Percentiles rank a stretch among this genome's conserved stretches.
Evolutionary conservation across 2,888 invertebrate species (phyloP).

Genomic region (Nymphalis urticae): DNA sequence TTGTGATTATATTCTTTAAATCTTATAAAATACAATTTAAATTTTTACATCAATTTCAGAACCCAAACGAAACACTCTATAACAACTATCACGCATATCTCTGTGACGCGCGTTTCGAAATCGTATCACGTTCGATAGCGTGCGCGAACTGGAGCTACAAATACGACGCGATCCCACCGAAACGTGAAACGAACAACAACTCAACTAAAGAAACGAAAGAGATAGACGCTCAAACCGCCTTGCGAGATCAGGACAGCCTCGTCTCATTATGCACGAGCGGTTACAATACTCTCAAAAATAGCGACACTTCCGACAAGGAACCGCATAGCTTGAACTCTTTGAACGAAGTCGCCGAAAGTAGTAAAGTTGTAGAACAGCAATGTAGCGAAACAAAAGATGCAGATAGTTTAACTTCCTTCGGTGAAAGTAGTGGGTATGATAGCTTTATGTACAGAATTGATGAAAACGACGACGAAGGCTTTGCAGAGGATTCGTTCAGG

Average conservation of each 20-base stretch:
- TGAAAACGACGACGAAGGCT: slow-evolving; percentile 72
- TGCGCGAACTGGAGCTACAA: slow-evolving; percentile 90
- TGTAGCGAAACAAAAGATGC: slow-evolving; percentile 58
- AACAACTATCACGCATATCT: slow-evolving; percentile 93
- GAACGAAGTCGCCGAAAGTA: slow-evolving; percentile 50
- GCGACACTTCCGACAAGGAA: slow-evolving; percentile 64
- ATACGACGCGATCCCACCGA: slow-evolving; percentile 84
- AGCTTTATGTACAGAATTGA: slow-evolving; percentile 85
- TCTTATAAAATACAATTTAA: not conserved
- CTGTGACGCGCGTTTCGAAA: slow-evolving; percentile 90
- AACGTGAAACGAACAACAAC: slow-evolving; percentile 67
- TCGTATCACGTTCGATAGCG: slow-evolving; percentile 87
- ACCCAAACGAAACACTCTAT: slow-evolving; percentile 85
- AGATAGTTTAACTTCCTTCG: slow-evolving; percentile 85
- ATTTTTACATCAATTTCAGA: slow-evolving; percentile 52
- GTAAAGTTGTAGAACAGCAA: slow-evolving; percentile 26
- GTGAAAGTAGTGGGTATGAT: slow-evolving; percentile 90
- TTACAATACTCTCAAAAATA: slow-evolving; percentile 66
- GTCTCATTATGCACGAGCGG: slow-evolving; percentile 71
- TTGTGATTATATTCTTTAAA: too few species aligned
- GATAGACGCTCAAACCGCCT: slow-evolving; percentile 48
- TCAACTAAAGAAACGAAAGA: slow-evolving; percentile 61
- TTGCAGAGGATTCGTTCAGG: slow-evolving; percentile 69
- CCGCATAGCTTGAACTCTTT: slow-evolving; percentile 65
- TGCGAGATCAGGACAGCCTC: slow-evolving; percentile 71